Conservation (phyloP, 2,797 vertebrate genomes). For the Avahi laniger region DNA sequence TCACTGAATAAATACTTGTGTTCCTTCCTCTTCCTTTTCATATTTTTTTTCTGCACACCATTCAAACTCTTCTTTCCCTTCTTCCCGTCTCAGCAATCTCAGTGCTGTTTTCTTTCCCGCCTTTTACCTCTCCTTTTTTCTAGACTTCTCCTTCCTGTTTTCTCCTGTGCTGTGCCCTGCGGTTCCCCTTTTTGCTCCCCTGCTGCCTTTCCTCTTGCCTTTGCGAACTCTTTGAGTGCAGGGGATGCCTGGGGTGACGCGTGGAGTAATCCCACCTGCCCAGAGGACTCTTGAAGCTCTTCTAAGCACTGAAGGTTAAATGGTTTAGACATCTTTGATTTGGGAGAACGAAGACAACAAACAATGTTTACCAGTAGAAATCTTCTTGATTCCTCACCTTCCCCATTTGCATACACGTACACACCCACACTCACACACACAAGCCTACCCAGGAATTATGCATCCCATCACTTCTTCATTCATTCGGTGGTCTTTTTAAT, state of each 20-base stretch:
- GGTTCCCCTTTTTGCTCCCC: not conserved
- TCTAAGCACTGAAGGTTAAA: not conserved
- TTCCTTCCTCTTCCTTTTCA: not conserved
- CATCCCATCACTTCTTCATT: not conserved
- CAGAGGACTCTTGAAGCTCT: not conserved
- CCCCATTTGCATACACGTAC: not conserved
- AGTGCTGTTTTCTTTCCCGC: not conserved
- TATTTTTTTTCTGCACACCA: not conserved
- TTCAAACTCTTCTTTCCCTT: not conserved
- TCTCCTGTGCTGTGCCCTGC: not conserved
- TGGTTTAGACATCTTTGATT: not conserved
- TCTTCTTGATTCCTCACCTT: not conserved
- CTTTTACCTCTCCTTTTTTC: not conserved
- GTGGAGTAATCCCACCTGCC: not conserved
- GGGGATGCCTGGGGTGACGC: no score
- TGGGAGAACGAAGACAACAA: not conserved
- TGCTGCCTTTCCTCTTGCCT: not conserved
- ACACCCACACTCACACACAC: no score
- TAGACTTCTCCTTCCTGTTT: not conserved
- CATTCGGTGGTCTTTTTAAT: conserved; percentile 1
- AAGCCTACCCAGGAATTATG: not conserved
- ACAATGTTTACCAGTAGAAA: not conserved
- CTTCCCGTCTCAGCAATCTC: not conserved
- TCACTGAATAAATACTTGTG: not conserved
- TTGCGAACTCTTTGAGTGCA: not conserved